A percentile compares a stretch with the other conserved stretches of the same genome.
phyloP scores from a whole-genome alignment of 1,140 invertebrate species.

The Panagrolaimus sp. region DNA sequence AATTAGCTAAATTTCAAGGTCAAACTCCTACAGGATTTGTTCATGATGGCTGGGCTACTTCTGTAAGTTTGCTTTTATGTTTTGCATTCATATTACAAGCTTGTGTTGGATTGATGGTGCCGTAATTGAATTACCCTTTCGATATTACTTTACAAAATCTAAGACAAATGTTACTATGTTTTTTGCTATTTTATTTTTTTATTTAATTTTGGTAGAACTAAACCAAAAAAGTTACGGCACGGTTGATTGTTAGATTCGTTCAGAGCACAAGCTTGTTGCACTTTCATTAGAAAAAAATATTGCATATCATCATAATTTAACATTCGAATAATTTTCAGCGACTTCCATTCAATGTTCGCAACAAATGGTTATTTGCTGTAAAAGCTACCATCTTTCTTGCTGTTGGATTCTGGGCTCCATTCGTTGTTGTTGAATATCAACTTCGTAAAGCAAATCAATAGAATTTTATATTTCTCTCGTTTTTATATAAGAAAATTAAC shows the following conservation, averaged over 20 bases:
- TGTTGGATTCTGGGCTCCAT: slow-evolving; percentile 47
- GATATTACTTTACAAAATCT: too few relatives aligned
- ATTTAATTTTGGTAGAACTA: too few relatives aligned
- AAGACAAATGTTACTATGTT: too few relatives aligned
- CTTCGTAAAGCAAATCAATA: slow-evolving; percentile 43
- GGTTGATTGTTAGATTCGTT: too few relatives aligned
- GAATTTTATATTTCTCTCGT: neutral
- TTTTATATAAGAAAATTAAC: neutral
- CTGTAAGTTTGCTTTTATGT: slow-evolving; percentile 38
- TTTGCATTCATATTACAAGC: neutral
- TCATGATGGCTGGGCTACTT: slow-evolving; percentile 44
- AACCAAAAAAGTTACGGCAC: too few relatives aligned
- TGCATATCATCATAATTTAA: neutral
- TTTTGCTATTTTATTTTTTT: too few relatives aligned
- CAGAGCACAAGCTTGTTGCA: too few relatives aligned
- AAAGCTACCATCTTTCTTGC: slow-evolving; percentile 40
- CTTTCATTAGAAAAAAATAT: too few relatives aligned
- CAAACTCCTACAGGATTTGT: slow-evolving; percentile 40
- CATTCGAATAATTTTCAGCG: slow-evolving; percentile 37
- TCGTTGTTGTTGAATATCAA: slow-evolving; percentile 49
- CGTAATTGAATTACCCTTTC: too few relatives aligned
- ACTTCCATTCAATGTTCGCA: slow-evolving; percentile 42
- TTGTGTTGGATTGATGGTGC: too few relatives aligned
- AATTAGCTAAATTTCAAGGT: slow-evolving; percentile 27
- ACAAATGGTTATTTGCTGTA: slow-evolving; percentile 32